These are phyloP conservation scores for Genyomyrus donnyi DNA, from an alignment of 2,113 vertebrate species.

Conservation along the genomic window DNA sequence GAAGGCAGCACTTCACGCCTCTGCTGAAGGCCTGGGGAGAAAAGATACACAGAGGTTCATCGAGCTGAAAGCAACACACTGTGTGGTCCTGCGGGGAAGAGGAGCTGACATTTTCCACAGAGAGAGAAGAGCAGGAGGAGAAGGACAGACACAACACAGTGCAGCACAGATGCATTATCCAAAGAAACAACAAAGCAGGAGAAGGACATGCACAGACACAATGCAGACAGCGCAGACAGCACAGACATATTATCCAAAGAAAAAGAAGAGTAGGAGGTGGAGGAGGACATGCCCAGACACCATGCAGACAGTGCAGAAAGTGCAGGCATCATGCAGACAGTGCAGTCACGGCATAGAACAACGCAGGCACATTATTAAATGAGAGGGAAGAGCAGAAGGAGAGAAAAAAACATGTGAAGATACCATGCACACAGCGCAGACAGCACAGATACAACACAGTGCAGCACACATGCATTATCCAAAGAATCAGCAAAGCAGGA, in stretches of 20 bases:
- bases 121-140: background rate
- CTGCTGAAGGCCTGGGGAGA: conserved; percentile 43
- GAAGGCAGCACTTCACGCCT: conserved; percentile 49
- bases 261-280: background rate
- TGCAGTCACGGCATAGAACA: background rate
- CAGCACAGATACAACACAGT: background rate
- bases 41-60: background rate
- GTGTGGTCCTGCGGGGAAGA: background rate
- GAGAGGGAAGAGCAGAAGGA: background rate
- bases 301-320: too few species aligned
- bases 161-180: background rate
- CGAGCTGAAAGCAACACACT: background rate
- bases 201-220: background rate
- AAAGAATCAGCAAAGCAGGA: background rate
- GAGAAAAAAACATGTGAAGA: background rate
- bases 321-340: too few species aligned
- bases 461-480: background rate
- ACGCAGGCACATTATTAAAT: background rate
- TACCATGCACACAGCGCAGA: background rate
- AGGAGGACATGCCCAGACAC: background rate
- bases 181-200: background rate
- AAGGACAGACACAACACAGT: too few species aligned
- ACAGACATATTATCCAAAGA: background rate
- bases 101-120: background rate
- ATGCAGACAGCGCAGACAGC: background rate